phyloP scores from a whole-genome alignment of 2,113 vertebrate species.

The Prolemur simus region DNA sequence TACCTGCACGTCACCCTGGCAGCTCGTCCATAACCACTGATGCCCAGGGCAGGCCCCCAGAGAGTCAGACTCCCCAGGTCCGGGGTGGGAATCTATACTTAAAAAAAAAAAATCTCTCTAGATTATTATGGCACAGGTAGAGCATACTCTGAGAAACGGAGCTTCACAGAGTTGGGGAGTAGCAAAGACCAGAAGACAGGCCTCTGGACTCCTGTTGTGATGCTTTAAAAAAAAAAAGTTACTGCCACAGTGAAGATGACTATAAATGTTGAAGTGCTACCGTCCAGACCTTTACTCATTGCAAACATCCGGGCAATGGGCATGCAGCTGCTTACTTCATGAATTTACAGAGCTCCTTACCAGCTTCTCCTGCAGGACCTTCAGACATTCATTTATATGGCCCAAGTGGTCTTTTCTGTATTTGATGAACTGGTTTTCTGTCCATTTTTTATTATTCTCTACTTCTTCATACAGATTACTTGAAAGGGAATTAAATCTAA shows the following conservation, averaged over 20 bases:
- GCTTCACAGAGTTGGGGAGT: neutral
- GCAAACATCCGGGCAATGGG: fast-evolving
- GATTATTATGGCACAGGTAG: neutral
- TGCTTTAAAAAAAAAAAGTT: neutral
- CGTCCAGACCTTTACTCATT: fast-evolving
- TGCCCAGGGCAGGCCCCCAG: neutral
- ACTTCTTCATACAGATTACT: constrained; percentile 81
- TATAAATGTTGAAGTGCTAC: fast-evolving
- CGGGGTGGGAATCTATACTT: neutral
- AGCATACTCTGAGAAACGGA: neutral
- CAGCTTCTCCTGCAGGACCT: constrained; percentile 81
- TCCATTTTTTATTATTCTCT: constrained; percentile 82
- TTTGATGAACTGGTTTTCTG: constrained; percentile 78
- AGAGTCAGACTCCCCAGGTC: neutral
- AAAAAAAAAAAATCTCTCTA: neutral
- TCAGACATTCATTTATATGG: constrained; percentile 73
- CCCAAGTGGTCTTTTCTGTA: constrained; percentile 76
- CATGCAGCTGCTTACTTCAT: fast-evolving
- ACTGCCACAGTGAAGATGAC: fast-evolving
- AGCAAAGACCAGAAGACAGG: neutral
- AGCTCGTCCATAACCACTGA: neutral
- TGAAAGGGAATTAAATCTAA: constrained; percentile 80
- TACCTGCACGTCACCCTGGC: neutral
- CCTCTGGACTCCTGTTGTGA: neutral
- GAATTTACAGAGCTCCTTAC: constrained; percentile 76